Base-by-base conservation (phyloP, 2,113 vertebrate species). In the Terrapene triunguis region DNA sequence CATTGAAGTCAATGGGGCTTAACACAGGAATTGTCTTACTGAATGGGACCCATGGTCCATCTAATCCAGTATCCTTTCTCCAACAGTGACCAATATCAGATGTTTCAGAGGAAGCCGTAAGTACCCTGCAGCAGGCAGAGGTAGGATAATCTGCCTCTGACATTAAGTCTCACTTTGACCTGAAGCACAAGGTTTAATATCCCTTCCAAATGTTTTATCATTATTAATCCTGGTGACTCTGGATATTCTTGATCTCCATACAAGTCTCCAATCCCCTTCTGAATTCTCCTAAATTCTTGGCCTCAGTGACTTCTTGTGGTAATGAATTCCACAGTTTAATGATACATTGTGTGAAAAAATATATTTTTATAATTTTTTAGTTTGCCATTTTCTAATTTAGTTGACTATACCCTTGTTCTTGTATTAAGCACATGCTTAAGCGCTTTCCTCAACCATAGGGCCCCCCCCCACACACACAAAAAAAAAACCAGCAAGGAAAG, bases 41-140 rank as follows among this genome's bases (percentile, higher is more conserved):
- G 27, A 81, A 91, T 88, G 21, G 84, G 65, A 96, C 55, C 74
- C 62, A 24, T 5, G 27, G 76, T 81, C 94, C 84, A 32, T 13
- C 54, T 19, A 78, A 42, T 48, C 62, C 85, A 91, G 85, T 89
- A 96, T 51, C 74, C 50, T 95, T 86, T 35, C 65, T 55, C 84
- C 81, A 69, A 21, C 85, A 89, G 55, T 5, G 29, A 72, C 62
- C 90, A 86, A 57, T 57, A 72, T 92, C 87, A 86, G 95, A 80
- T 93, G 94, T 65, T 42, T 25, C 80, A 95, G 35, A 89, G 90
- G 72, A 95, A 93, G 89, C 84, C 13, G 79, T 47, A 93, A 51
- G 57, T 85, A 57, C 38, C 42, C 83, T 78, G 65, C 94, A 44
- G 38, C 42, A 24, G 10, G 24, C 22, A 94, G 89, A 81, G 88